These are phyloP conservation scores for Brachionus calyciflorus DNA, from an alignment of 1,140 invertebrate species.

Conservation along the genomic window DNA sequence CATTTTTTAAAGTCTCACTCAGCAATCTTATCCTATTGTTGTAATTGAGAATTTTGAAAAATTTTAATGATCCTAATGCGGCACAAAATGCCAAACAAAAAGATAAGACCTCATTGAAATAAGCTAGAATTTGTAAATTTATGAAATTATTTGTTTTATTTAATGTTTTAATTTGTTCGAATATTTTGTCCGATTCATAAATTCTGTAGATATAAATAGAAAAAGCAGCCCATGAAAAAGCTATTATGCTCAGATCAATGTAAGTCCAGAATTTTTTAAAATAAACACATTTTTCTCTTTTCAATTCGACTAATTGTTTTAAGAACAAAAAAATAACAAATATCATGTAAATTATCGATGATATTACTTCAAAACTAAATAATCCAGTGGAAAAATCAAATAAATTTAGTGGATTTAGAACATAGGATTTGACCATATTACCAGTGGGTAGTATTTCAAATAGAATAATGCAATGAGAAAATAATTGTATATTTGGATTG, in stretches of 20 bases:
- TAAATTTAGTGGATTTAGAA: background rate
- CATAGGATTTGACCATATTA: background rate
- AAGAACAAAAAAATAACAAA: conserved; percentile 63
- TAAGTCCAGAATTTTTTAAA: conserved; percentile 62
- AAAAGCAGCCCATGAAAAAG: conserved; percentile 58
- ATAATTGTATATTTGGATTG: background rate
- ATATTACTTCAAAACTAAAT: background rate
- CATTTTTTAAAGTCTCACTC: conserved; percentile 53
- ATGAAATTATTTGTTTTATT: conserved; percentile 63
- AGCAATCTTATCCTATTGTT: conserved; percentile 53
- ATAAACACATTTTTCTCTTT: conserved; percentile 51
- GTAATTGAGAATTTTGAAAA: conserved; percentile 57
- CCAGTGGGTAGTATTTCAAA: conserved; percentile 24
- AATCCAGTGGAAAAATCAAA: background rate
- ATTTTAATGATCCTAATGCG: conserved; percentile 63
- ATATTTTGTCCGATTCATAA: conserved; percentile 55
- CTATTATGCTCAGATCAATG: conserved; percentile 59
- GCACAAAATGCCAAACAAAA: conserved; percentile 63
- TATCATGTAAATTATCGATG: conserved; percentile 39
- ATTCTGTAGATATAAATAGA: conserved; percentile 60
- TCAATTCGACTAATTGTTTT: conserved; percentile 54
- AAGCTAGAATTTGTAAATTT: conserved; percentile 62
- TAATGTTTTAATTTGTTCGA: conserved; percentile 57
- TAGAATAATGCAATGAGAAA: background rate
- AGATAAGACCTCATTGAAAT: conserved; percentile 62